Evolutionary conservation across 2,888 invertebrate genomes (phyloP).

Genomic region (Temnothorax unifasciatus): DNA sequence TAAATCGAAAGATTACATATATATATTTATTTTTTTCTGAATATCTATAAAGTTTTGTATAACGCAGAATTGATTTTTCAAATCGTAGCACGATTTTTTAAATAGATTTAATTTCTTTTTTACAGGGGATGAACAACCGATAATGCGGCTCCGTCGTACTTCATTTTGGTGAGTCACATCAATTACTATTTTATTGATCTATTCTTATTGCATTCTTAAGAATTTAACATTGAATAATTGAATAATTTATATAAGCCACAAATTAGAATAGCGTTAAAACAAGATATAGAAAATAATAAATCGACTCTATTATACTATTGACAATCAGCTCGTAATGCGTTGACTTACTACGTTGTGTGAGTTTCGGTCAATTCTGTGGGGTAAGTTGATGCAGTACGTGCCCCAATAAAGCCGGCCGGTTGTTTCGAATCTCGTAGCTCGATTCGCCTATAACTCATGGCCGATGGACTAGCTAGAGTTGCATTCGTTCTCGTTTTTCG

Average conservation of each 20-base stretch:
- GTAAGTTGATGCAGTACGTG: slow-evolving; percentile 24
- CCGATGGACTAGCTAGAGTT: slow-evolving; percentile 47
- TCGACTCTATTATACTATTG: background rate
- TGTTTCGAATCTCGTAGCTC: slow-evolving; percentile 56
- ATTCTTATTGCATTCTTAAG: no score
- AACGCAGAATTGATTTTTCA: background rate
- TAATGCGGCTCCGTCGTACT: background rate
- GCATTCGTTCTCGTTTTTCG: slow-evolving; percentile 58
- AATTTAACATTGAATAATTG: background rate
- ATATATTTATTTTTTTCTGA: background rate
- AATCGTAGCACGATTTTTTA: background rate
- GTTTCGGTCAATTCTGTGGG: slow-evolving; percentile 31
- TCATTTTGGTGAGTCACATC: background rate
- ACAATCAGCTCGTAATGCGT: slow-evolving; percentile 15
- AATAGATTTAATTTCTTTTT: slow-evolving; percentile 9
- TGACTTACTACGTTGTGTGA: slow-evolving; percentile 23
- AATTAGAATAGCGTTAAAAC: slow-evolving; percentile 16
- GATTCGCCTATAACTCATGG: slow-evolving; percentile 57
- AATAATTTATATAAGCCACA: background rate
- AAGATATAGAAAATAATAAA: background rate
- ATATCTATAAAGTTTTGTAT: background rate
- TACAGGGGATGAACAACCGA: background rate
- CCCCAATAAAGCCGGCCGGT: slow-evolving; percentile 49
- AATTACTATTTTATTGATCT: background rate
- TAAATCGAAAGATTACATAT: background rate